A percentile compares a stretch with the other conserved stretches of the same genome.
phyloP scores from a whole-genome alignment of 2,113 vertebrate genomes.

The Sciurus niger region DNA sequence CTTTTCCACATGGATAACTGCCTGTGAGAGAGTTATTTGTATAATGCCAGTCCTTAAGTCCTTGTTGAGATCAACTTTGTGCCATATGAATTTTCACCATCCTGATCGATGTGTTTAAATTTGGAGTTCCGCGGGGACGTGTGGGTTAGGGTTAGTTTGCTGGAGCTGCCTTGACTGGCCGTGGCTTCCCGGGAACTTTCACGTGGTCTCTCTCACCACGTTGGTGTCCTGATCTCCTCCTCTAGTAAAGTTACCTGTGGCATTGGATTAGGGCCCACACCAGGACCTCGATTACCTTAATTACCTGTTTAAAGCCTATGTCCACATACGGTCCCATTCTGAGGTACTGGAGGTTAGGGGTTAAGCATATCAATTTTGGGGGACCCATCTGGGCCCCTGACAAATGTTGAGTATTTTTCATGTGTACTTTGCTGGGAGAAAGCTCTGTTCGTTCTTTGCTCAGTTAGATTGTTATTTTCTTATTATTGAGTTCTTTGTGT shows the following conservation, averaged over 20 bases:
- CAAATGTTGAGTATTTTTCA: not conserved
- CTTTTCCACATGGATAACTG: not conserved
- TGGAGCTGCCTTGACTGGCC: not conserved
- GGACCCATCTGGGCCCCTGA: not conserved
- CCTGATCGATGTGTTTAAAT: not conserved
- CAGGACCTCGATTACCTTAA: not conserved
- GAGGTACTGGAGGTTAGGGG: not conserved
- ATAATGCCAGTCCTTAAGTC: not conserved
- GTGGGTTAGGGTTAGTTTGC: not conserved
- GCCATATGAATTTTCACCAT: not conserved
- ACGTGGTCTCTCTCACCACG: not conserved
- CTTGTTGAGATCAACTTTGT: not conserved
- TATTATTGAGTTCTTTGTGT: not conserved
- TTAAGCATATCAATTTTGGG: not conserved
- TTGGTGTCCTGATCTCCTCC: not conserved
- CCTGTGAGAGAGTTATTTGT: conserved; percentile 6
- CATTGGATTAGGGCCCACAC: not conserved
- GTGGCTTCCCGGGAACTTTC: not conserved
- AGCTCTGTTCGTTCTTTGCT: not conserved
- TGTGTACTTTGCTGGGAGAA: not conserved
- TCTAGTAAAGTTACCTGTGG: not conserved
- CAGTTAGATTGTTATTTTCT: conserved; percentile 14
- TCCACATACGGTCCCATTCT: not conserved
- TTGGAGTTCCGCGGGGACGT: not conserved
- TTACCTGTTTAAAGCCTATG: not conserved